A percentile compares a stretch with the other conserved stretches of the same genome.
phyloP scores from a whole-genome alignment of 2,797 vertebrate species.

The Spheniscus humboldti region DNA sequence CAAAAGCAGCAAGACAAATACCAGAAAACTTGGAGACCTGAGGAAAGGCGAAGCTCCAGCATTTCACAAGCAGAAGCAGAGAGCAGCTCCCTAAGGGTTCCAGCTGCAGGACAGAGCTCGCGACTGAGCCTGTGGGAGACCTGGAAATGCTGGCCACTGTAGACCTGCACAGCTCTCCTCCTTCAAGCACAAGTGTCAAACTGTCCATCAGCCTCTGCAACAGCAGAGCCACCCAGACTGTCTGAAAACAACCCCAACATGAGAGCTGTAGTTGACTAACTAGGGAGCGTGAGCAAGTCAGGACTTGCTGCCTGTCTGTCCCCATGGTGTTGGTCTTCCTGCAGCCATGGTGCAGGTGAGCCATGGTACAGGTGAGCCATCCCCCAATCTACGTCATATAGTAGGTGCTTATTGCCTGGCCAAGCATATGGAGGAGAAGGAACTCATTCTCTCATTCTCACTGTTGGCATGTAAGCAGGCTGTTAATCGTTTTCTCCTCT shows the following conservation, averaged over 20 bases:
- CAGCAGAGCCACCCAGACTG: not conserved
- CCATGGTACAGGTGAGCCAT: not conserved
- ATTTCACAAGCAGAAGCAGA: not conserved
- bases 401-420: not conserved
- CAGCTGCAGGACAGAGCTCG: not conserved
- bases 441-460: not conserved
- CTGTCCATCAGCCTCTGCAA: not conserved
- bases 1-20: conserved; percentile 24
- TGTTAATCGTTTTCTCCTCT: conserved; percentile 17
- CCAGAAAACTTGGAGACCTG: not conserved
- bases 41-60: not conserved
- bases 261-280: not conserved
- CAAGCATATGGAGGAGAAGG: not conserved
- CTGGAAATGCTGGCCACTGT: not conserved
- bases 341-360: not conserved
- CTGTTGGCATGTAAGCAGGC: not conserved
- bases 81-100: not conserved
- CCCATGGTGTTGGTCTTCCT: not conserved
- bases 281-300: not conserved
- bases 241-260: not conserved
- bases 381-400: rapidly evolving
- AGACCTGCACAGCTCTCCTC: not conserved
- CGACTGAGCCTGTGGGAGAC: not conserved
- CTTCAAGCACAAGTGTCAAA: not conserved
- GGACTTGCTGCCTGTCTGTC: not conserved